Evolutionary conservation across 2,113 vertebrate genomes (phyloP).

Genomic region (Rhegmatorhina hoffmannsi): DNA sequence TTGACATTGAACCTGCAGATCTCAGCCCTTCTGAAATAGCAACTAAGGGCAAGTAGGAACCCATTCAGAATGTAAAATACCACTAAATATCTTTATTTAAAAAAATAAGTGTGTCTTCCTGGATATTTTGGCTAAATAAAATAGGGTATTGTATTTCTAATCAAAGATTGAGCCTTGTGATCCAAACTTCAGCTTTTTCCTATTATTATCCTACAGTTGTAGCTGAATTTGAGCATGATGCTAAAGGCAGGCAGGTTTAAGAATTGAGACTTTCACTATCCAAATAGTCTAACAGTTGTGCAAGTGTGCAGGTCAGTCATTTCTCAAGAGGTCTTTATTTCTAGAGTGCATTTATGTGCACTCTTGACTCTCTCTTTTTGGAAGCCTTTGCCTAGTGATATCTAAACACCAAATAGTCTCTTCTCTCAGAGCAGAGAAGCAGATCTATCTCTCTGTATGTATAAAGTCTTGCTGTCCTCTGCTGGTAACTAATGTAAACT

Average conservation of each 20-base stretch:
- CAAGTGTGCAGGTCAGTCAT: background rate
- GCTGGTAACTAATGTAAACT: background rate
- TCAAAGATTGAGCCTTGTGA: background rate
- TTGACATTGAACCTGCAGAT: background rate
- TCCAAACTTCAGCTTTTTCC: accelerated
- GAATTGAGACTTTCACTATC: background rate
- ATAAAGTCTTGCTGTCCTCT: constrained; percentile 34
- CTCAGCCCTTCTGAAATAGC: background rate
- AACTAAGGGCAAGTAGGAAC: background rate
- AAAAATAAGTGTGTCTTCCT: background rate
- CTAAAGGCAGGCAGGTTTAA: background rate
- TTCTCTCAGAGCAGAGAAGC: background rate
- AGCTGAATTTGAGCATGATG: background rate
- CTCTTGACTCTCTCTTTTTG: background rate
- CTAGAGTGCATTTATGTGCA: background rate
- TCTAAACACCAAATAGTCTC: background rate
- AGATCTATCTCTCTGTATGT: background rate
- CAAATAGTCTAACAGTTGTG: background rate
- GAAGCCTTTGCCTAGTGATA: background rate
- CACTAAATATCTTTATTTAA: background rate
- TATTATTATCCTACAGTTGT: background rate
- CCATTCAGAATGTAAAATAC: background rate
- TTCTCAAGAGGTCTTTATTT: background rate
- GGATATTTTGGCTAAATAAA: background rate
- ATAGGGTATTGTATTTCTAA: background rate